These are phyloP conservation scores for Gisinianus flammeolus DNA, from an alignment of 2,888 invertebrate genomes.

Conservation along the genomic window DNA sequence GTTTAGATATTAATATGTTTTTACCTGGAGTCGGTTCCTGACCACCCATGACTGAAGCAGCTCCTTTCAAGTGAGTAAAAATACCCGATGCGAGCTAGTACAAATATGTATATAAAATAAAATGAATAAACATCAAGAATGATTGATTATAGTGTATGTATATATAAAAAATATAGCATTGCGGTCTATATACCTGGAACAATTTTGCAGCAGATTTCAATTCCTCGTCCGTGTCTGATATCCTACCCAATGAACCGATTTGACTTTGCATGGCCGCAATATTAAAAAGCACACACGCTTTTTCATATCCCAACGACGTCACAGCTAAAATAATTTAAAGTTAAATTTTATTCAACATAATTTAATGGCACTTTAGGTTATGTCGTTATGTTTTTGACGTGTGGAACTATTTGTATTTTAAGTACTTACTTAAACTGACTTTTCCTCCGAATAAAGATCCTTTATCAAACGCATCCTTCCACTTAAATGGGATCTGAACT, in stretches of 20 bases:
- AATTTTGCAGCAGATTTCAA: constrained; percentile 90
- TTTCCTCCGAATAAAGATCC: constrained; percentile 91
- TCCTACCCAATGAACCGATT: constrained; percentile 71
- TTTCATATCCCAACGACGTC: constrained; percentile 88
- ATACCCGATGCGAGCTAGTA: constrained; percentile 88
- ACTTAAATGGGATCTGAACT: constrained; percentile 95
- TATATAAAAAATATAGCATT: no score
- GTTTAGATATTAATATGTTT: no score
- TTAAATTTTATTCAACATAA: no score
- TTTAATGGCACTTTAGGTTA: no score
- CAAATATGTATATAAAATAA: no score
- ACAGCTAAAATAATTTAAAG: constrained; percentile 74
- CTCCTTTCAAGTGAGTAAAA: constrained; percentile 80
- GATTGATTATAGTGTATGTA: not conserved
- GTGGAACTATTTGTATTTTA: no score
- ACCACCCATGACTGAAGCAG: constrained; percentile 75
- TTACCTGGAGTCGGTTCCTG: constrained; percentile 95
- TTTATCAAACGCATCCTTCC: constrained; percentile 99
- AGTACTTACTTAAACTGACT: constrained; percentile 90
- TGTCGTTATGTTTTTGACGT: no score
- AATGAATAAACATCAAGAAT: not conserved
- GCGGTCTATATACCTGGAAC: constrained; percentile 70
- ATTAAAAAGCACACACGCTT: constrained; percentile 93
- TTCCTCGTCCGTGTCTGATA: constrained; percentile 83
- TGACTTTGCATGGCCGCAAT: constrained; percentile 92